Percentiles rank a stretch among this genome's conserved stretches.
phyloP scores from a whole-genome alignment of 1,140 invertebrate species.

The Solenopsis fugax region DNA sequence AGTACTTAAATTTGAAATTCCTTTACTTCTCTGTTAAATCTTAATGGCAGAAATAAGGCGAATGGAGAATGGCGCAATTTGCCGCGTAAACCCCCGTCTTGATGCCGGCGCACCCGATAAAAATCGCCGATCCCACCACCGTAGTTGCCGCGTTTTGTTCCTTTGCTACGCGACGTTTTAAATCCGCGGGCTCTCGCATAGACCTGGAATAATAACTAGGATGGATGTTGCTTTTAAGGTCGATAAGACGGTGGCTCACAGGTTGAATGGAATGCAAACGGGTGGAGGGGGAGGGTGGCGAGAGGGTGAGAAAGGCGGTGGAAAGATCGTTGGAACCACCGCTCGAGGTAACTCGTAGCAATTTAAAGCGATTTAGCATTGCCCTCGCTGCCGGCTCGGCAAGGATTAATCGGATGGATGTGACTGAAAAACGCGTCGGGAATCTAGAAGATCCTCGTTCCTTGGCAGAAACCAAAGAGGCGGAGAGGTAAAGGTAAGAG shows the following conservation, averaged over 20 bases:
- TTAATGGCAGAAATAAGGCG: conserved; percentile 5
- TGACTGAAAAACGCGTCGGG: conserved; percentile 69
- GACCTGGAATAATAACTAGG: conserved; percentile 67
- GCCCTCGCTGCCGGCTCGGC: not conserved
- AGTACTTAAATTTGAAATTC: conserved; percentile 30
- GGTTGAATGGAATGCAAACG: conserved; percentile 26
- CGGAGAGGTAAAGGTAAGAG: not conserved
- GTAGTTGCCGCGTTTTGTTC: conserved; percentile 44
- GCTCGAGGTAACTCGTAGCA: conserved; percentile 70
- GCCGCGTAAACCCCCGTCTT: not conserved
- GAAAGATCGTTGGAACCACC: conserved; percentile 37
- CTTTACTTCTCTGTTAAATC: conserved; percentile 18
- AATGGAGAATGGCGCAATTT: conserved; percentile 26
- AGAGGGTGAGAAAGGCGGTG: not conserved
- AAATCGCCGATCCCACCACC: not conserved
- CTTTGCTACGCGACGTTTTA: conserved; percentile 13
- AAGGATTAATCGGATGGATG: conserved; percentile 70
- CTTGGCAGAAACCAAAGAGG: conserved; percentile 45
- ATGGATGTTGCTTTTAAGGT: conserved; percentile 65
- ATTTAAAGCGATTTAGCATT: conserved; percentile 72
- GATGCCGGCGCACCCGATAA: conserved; percentile 45
- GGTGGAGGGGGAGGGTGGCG: too few relatives aligned
- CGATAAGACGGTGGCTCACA: conserved; percentile 54
- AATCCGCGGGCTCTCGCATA: conserved; percentile 44
- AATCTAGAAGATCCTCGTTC: conserved; percentile 54